phyloP scores from a whole-genome alignment of 2,888 invertebrate genomes.

The Drosophila paracracens region DNA sequence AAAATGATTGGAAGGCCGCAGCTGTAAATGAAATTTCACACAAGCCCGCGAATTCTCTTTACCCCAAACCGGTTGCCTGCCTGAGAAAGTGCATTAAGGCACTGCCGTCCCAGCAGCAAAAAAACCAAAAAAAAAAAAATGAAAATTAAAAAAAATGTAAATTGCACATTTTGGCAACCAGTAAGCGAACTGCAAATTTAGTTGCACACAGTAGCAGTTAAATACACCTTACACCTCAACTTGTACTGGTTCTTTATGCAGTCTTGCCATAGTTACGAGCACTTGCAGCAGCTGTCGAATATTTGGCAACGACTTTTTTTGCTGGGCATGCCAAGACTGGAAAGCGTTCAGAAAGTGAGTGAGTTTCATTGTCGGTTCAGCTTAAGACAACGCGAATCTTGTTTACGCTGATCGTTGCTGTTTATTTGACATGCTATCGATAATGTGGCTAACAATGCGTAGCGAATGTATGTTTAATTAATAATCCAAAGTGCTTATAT shows the following conservation, averaged over 20 bases:
- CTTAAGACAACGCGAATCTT: conserved; percentile 35
- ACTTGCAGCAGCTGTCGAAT: conserved; percentile 41
- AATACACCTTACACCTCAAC: conserved; percentile 50
- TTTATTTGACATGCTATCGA: conserved; percentile 44
- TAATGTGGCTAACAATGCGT: conserved; percentile 34
- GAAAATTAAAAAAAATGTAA: conserved; percentile 53
- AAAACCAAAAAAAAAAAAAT: conserved; percentile 1
- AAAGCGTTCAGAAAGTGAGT: conserved; percentile 51
- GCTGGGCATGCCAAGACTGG: conserved; percentile 41
- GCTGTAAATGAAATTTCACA: conserved; percentile 67
- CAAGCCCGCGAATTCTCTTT: conserved; percentile 66
- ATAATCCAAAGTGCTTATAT: conserved; percentile 1
- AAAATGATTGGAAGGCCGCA: conserved; percentile 66
- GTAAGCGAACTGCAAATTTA: conserved; percentile 23
- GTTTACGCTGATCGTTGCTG: conserved; percentile 32
- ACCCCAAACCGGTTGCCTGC: conserved; percentile 62
- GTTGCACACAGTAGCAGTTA: conserved; percentile 34
- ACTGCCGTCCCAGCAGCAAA: conserved; percentile 26
- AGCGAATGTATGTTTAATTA: conserved; percentile 5
- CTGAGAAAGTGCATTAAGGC: conserved; percentile 77
- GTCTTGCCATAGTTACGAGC: conserved; percentile 59
- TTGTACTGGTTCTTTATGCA: conserved; percentile 55
- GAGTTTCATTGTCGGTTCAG: conserved; percentile 18
- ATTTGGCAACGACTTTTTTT: conserved; percentile 67
- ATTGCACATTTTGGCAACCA: conserved; percentile 67